Evolutionary conservation across 2,888 invertebrate species (phyloP), one percentile per base, ranked within the genome.

Genomic region (Phlogophora meticulosa): DNA sequence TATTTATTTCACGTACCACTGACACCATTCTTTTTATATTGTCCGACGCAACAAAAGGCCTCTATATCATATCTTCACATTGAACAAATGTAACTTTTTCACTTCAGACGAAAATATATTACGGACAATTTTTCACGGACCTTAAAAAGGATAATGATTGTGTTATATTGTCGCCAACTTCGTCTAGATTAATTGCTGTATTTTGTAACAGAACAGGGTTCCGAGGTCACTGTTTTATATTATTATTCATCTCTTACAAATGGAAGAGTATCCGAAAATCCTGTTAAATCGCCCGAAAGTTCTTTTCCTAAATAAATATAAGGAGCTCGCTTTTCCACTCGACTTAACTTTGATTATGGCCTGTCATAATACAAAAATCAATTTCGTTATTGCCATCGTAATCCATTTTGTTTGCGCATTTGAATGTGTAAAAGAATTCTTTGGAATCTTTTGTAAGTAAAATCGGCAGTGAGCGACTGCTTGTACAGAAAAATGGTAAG

Each of bases 181-280:
- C 74, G 85, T 78, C 81, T 74, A 86, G 85, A 90, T 89, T 88
- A 87, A 90, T 90, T 86, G 83, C 83, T 81, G 82, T 86, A 84
- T 90, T 90, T 86, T 84, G 84, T 88, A 87, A 82, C 20, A 75
- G 72, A 65, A 71, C 72, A 69, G 60, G 68, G 64, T 72, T 73
- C 52, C 67, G 65, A 76, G 74, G 76, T 67, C 77, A 65, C 67
- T 84, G 80, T 85, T 84, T 82, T 62, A n/a, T 76, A 74, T 72
- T 53, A 38, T 72, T 52, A 46, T 87, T 84, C 82, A 80, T 78
- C 72, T 83, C 84, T 80, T 34, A 63, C 51, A 73, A 82, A 80
- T 68, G 43, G 77, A 86, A 78, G 74, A 66, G 72, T 76, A 65
- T 72, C 64, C 49, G 17, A 52, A 56, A 34, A 53, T 40, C 51